A percentile compares a stretch with the other conserved stretches of the same genome.
Evolutionary conservation across 2,888 invertebrate genomes (phyloP).

Genomic region (Sepioteuthis lessoniana): DNA sequence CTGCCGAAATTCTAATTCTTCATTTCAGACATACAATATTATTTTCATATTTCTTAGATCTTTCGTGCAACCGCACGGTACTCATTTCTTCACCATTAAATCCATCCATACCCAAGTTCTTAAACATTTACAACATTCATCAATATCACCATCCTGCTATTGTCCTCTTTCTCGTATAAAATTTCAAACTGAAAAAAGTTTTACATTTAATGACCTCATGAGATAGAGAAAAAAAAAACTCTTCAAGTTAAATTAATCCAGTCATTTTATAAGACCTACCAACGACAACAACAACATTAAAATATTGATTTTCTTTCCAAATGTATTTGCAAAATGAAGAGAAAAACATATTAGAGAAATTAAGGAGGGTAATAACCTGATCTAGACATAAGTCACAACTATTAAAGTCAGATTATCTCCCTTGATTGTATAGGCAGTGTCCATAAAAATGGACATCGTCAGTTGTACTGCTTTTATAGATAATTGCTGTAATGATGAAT

Average conservation of each 20-base stretch:
- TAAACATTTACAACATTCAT: not conserved
- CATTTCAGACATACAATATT: not conserved
- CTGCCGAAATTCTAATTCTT: not conserved
- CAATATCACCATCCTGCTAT: not conserved
- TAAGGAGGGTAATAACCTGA: not conserved
- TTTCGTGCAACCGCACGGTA: not conserved
- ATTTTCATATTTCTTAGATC: not conserved
- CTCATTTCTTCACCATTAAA: not conserved
- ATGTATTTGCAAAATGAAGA: not conserved
- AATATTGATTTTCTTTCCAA: constrained; percentile 9
- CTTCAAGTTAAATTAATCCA: not conserved
- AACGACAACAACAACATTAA: not conserved
- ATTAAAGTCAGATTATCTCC: constrained; percentile 33
- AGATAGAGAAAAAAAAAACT: not conserved
- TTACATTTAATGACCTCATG: not conserved
- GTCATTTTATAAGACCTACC: not conserved
- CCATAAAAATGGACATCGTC: not conserved
- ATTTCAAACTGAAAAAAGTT: not conserved
- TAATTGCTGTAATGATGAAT: constrained; percentile 13
- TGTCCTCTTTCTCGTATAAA: not conserved
- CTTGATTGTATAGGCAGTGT: not conserved
- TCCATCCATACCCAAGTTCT: not conserved
- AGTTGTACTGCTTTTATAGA: not conserved
- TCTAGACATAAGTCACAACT: not conserved
- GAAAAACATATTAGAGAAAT: constrained; percentile 9